Conservation (phyloP, 2,797 vertebrate species). For the Enteromius paludinosus region DNA sequence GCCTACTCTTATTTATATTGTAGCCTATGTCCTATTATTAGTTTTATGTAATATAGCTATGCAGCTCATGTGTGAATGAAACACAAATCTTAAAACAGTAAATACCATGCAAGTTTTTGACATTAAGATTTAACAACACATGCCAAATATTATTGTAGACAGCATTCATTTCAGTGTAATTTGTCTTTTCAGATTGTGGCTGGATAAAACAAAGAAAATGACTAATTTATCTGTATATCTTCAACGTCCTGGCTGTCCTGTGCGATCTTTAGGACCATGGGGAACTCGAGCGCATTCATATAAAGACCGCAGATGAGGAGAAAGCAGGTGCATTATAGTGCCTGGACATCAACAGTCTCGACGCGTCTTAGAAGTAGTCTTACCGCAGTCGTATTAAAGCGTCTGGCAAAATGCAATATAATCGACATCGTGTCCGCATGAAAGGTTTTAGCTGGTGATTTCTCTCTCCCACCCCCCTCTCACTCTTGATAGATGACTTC, state of each 20-base stretch:
- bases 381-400: constrained; percentile 22
- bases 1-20: too few species aligned
- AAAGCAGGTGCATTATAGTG: constrained; percentile 22
- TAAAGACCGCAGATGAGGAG: constrained; percentile 32
- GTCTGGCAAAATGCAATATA: constrained; percentile 41
- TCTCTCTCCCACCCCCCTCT: too few species aligned
- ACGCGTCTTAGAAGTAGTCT: not conserved
- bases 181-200: not conserved
- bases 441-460: constrained; percentile 27
- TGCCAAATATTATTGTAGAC: not conserved
- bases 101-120: not conserved
- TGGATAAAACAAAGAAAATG: not conserved
- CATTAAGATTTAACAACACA: not conserved
- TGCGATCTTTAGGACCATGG: constrained; percentile 61
- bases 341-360: not conserved
- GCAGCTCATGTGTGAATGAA: not conserved
- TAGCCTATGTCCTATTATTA: too few species aligned
- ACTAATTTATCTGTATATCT: not conserved
- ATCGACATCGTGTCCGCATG: constrained; percentile 40
- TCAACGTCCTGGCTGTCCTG: not conserved
- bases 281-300: constrained; percentile 35
- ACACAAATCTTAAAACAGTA: not conserved
- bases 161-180: not conserved
- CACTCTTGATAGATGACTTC: constrained; percentile 11
- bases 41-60: not conserved